Percentiles rank a stretch among this genome's conserved stretches.
These are phyloP conservation scores for Gortyna flavago DNA, from an alignment of 2,888 invertebrate genomes.

Conservation along the genomic window DNA sequence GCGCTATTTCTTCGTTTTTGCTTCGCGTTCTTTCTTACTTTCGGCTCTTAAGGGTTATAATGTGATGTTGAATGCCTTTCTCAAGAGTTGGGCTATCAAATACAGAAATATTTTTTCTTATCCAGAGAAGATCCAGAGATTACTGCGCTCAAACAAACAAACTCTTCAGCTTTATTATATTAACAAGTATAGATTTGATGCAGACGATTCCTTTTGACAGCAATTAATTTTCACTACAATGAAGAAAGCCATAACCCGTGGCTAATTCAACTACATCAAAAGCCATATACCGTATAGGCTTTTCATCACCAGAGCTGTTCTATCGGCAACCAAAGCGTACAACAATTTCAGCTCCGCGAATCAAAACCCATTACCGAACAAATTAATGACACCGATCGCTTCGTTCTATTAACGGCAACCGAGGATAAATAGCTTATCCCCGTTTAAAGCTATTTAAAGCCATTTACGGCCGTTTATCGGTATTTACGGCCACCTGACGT, in stretches of 20 bases:
- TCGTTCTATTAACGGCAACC: slow-evolving; percentile 70
- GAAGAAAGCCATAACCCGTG: not conserved
- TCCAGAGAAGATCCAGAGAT: no score
- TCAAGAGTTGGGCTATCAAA: no score
- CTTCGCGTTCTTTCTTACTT: no score
- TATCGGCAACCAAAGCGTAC: slow-evolving; percentile 27
- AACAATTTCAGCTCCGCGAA: slow-evolving; percentile 53
- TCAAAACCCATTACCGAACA: slow-evolving; percentile 66
- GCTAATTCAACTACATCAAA: not conserved
- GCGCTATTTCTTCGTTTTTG: no score
- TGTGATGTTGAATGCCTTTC: no score
- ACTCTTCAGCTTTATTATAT: no score
- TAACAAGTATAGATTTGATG: not conserved
- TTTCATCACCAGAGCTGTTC: not conserved
- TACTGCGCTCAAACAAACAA: no score
- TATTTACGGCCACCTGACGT: slow-evolving; percentile 77
- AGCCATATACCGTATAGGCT: not conserved
- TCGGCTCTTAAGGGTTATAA: no score
- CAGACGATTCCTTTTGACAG: not conserved
- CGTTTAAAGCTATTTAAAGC: slow-evolving; percentile 72
- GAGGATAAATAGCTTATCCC: slow-evolving; percentile 67
- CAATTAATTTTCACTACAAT: not conserved
- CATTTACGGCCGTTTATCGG: slow-evolving; percentile 69
- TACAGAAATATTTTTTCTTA: no score
- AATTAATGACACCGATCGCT: slow-evolving; percentile 76